Percentiles rank a stretch among this genome's conserved stretches.
Conservation (phyloP, 2,113 vertebrate species). For the Sylvietta virens region DNA sequence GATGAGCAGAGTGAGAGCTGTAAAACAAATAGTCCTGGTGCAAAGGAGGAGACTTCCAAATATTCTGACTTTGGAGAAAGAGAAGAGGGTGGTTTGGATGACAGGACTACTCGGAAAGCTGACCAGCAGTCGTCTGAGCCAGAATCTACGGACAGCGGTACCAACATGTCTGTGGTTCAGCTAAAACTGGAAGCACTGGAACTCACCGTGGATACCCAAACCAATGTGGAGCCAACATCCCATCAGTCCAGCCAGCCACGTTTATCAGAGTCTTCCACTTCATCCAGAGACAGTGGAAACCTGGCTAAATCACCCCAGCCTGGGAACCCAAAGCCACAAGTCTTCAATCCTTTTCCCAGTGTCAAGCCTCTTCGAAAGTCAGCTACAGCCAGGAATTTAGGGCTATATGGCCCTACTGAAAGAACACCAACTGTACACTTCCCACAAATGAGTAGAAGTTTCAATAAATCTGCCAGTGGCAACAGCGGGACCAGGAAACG, state of each 20-base stretch:
- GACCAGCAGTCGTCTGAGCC: constrained; percentile 62
- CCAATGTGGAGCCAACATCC: background rate
- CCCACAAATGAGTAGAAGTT: constrained; percentile 89
- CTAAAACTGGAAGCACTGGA: constrained; percentile 79
- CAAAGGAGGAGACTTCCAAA: background rate
- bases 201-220: constrained; percentile 51
- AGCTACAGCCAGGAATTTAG: constrained; percentile 88
- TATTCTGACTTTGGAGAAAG: background rate
- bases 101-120: constrained; percentile 43
- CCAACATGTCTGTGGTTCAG: constrained; percentile 68
- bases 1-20: constrained; percentile 67
- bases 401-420: constrained; percentile 90
- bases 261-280: constrained; percentile 58
- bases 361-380: constrained; percentile 93
- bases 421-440: constrained; percentile 90
- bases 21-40: constrained; percentile 20
- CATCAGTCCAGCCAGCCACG: background rate
- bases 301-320: constrained; percentile 49
- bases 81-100: constrained; percentile 4
- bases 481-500: constrained; percentile 75
- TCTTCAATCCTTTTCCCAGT: constrained; percentile 91
- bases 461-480: constrained; percentile 69
- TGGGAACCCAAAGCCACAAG: constrained; percentile 60
- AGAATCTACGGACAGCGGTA: background rate
- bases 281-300: constrained; percentile 57